A percentile compares a stretch with the other conserved stretches of the same genome.
Conservation (phyloP, 2,113 vertebrate species). For the Erythrocercus mccallii region DNA sequence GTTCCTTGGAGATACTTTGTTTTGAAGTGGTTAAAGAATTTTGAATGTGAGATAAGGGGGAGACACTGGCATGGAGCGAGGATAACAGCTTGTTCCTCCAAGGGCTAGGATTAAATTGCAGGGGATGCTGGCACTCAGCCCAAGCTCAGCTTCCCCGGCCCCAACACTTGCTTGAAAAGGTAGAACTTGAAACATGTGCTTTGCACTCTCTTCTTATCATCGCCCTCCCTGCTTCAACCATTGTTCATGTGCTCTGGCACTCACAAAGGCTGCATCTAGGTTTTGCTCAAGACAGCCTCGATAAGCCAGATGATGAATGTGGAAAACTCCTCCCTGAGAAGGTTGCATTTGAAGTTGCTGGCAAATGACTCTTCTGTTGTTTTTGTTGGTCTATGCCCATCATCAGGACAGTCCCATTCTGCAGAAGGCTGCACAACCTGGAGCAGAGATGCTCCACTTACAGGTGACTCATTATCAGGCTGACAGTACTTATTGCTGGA, state of each 20-base stretch:
- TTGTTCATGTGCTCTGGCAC: slow-evolving; percentile 51
- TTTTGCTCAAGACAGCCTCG: slow-evolving; percentile 2
- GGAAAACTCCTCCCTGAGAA: slow-evolving; percentile 41
- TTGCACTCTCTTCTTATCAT: slow-evolving; percentile 46
- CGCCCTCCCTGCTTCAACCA: background rate
- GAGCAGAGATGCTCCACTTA: background rate
- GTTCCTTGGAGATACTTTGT: slow-evolving; percentile 58
- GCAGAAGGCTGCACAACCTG: background rate
- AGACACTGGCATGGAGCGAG: slow-evolving; percentile 28
- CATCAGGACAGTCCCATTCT: background rate
- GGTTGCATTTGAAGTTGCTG: background rate
- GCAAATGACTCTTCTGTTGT: background rate
- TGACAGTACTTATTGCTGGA: background rate
- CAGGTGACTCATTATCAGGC: background rate
- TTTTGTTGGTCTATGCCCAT: background rate
- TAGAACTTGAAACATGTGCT: slow-evolving; percentile 59
- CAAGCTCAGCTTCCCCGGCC: background rate
- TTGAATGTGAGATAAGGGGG: slow-evolving; percentile 45
- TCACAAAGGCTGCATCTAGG: slow-evolving; percentile 17
- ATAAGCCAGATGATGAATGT: slow-evolving; percentile 56
- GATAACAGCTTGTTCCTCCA: slow-evolving; percentile 58
- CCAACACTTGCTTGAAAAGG: slow-evolving; percentile 53
- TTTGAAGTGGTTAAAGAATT: slow-evolving; percentile 63
- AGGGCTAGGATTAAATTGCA: slow-evolving; percentile 58
- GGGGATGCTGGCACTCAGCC: slow-evolving; percentile 41